Percentiles rank a stretch among this genome's conserved stretches.
phyloP scores from a whole-genome alignment of 2,113 vertebrate species.

The Motacilla alba region DNA sequence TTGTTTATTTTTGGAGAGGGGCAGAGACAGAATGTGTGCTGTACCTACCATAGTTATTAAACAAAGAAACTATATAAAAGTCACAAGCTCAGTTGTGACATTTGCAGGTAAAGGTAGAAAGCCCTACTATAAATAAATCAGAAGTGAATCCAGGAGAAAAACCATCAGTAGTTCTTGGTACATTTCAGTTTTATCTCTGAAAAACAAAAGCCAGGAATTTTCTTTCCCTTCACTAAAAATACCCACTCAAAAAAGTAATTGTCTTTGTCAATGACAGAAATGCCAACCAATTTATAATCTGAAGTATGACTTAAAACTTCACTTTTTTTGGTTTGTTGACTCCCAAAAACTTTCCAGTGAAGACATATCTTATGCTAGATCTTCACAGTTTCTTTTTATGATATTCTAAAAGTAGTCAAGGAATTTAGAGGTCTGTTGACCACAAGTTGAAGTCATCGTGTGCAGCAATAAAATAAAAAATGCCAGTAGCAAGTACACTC shows the following conservation, averaged over 20 bases:
- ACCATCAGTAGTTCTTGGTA: background rate
- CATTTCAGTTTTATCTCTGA: constrained; percentile 25
- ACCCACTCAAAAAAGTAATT: background rate
- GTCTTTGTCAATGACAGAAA: background rate
- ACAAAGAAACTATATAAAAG: constrained; percentile 49
- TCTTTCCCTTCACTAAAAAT: background rate
- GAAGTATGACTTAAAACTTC: background rate
- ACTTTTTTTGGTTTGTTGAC: background rate
- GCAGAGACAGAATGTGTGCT: constrained; percentile 23
- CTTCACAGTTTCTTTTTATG: background rate
- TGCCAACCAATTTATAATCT: background rate
- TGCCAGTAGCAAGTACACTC: background rate
- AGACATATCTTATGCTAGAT: background rate
- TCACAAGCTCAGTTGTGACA: background rate
- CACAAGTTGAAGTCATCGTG: background rate
- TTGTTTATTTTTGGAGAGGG: constrained; percentile 61
- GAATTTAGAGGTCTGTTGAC: background rate
- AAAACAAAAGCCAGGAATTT: background rate
- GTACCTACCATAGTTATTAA: constrained; percentile 51
- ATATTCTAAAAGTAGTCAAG: background rate
- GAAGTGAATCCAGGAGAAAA: constrained; percentile 11
- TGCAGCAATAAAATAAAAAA: background rate
- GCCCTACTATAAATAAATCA: constrained; percentile 23
- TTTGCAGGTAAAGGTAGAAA: constrained; percentile 41
- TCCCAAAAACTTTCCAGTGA: background rate